Evolutionary conservation across 37 sponge, comb jelly and placozoan species (phyloP), one percentile per base, ranked within the genome.

Genomic region (Crambe crambe): DNA sequence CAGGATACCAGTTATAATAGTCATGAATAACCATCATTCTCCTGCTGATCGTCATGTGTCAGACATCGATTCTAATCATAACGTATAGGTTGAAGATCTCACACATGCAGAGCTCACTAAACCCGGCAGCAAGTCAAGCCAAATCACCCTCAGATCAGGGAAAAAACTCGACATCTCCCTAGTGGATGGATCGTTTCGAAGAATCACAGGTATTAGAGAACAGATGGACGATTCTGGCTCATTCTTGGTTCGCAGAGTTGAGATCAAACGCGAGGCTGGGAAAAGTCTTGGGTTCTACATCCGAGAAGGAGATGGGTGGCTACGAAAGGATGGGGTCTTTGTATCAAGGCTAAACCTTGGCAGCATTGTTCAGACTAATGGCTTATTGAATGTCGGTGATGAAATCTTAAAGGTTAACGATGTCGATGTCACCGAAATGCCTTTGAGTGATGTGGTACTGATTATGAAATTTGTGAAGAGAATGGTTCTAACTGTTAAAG

Each of bases 201-300:
- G 81, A 51, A 80, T 70, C 47, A 71, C 62, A 12, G 81, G 81
- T 12, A 71, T 80, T 17, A 36, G 63, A 6, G 81, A 80, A 41
- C 3, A 18, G 22, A 29, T 38, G 2, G 81, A 80, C 34, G 61
- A 18, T 6, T 72, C 72, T 34, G 73, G 73, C 2, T 44, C 73
- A 2, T 80, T 61, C 63, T 25, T 39, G 32, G 1, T 71, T 9
- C 29, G 81, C 2, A 54, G 22, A 20, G 77, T 87, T 38, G 88
- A 87, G 65, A 76, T 87, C 0, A 40, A 42, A 71, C 56, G 77
- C 42, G 72, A 72, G 34, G 81, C 81, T 0, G 88, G 88, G 36
- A 41, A 76, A 43, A 81, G 78, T 44, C 51, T 87, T 6, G 88
- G 88, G 1, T 87, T 87, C 39, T 87, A 87, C 73, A 74, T 87